These are phyloP conservation scores for Emys orbicularis DNA, from an alignment of 2,797 vertebrate genomes.

Conservation along the genomic window DNA sequence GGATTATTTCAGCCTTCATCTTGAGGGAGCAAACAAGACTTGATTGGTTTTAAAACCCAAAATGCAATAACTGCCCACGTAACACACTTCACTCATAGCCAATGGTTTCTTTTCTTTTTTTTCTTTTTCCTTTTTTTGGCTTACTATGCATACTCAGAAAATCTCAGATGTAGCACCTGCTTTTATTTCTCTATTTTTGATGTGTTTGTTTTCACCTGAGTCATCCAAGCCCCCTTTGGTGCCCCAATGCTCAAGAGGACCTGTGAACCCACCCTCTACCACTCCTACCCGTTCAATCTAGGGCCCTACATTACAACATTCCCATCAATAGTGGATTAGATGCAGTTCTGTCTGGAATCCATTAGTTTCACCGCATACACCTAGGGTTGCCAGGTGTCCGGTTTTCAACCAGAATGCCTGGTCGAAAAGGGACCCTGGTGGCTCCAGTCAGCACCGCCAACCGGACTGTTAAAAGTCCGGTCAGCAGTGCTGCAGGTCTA, in stretches of 20 bases:
- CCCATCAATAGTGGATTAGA: not conserved
- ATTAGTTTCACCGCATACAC: not conserved
- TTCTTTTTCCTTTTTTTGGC: not conserved
- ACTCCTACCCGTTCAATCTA: not conserved
- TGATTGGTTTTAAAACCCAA: not conserved
- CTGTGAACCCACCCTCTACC: not conserved
- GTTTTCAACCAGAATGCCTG: too few relatives aligned
- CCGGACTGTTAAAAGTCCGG: too few relatives aligned
- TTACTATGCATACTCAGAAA: not conserved
- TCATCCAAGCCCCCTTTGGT: not conserved
- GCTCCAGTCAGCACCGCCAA: too few relatives aligned
- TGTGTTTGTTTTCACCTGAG: not conserved
- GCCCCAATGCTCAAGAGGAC: not conserved
- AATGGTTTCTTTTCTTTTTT: not conserved
- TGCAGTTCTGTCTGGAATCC: not conserved
- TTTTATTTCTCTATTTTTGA: not conserved
- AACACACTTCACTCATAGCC: not conserved
- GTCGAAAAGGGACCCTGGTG: too few relatives aligned
- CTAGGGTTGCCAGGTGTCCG: too few relatives aligned
- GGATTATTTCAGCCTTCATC: not conserved
- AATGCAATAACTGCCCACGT: not conserved
- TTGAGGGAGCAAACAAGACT: not conserved
- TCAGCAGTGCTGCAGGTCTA: too few relatives aligned
- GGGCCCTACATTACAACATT: not conserved
- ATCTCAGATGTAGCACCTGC: fast-evolving